Conservation (phyloP, 2,113 vertebrate genomes). For the Uria aalge region DNA sequence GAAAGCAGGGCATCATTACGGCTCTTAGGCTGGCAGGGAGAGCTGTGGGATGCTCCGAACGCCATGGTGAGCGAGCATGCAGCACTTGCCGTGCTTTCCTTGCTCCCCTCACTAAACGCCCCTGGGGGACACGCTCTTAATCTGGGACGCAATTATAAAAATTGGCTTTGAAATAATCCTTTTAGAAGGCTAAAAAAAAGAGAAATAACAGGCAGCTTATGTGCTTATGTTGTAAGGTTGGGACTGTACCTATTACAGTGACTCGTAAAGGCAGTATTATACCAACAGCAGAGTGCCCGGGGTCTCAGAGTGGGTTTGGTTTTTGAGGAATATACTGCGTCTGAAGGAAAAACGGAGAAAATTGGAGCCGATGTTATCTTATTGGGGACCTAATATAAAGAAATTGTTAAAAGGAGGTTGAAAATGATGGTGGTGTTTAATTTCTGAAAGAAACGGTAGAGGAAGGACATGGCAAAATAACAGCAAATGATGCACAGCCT, state of each 20-base stretch:
- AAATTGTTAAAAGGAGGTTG: not conserved
- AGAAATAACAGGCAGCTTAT: not conserved
- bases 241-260: accelerated
- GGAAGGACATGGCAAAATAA: not conserved
- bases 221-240: not conserved
- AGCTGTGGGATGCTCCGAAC: not conserved
- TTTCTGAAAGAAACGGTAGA: accelerated
- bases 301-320: not conserved
- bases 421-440: not conserved
- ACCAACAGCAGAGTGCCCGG: not conserved
- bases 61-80: not conserved
- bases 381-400: not conserved
- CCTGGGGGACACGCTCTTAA: accelerated
- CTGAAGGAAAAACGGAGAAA: not conserved
- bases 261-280: not conserved
- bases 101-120: not conserved
- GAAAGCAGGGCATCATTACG: not conserved
- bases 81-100: not conserved
- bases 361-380: not conserved
- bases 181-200: not conserved
- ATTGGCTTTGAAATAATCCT: conserved; percentile 33
- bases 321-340: not conserved
- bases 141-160: not conserved
- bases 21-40: not conserved
- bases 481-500: not conserved